These are phyloP conservation scores for Xanthorhoe spadicearia DNA, from an alignment of 2,888 invertebrate species.

Conservation along the genomic window DNA sequence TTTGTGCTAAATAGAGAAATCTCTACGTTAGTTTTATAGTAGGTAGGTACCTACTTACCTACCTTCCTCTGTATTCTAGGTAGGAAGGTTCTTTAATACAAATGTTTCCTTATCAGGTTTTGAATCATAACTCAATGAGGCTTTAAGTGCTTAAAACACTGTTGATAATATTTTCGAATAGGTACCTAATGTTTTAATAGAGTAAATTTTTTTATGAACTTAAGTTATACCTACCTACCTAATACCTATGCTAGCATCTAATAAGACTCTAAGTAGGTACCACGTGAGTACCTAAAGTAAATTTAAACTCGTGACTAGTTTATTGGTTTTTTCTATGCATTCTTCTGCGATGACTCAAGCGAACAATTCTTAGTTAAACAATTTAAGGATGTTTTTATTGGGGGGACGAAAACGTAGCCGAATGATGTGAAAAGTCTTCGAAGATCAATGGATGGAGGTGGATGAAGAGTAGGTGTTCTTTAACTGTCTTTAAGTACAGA, in stretches of 20 bases:
- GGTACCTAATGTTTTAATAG: too few species aligned
- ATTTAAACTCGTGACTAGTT: slow-evolving; percentile 18
- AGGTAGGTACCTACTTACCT: too few species aligned
- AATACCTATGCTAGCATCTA: neutral
- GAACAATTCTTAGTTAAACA: slow-evolving; percentile 16
- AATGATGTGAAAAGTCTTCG: too few species aligned
- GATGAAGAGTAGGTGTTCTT: too few species aligned
- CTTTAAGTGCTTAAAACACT: neutral
- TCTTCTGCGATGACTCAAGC: slow-evolving; percentile 30
- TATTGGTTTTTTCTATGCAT: slow-evolving; percentile 19
- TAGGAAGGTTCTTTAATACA: slow-evolving; percentile 4
- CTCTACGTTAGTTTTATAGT: neutral
- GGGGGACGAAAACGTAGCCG: too few species aligned
- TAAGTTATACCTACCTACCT: neutral
- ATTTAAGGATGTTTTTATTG: too few species aligned
- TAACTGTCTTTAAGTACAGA: too few species aligned
- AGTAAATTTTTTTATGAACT: too few species aligned
- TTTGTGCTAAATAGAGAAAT: neutral
- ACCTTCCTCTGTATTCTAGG: neutral
- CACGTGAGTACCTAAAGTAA: slow-evolving; percentile 4
- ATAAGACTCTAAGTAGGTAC: neutral
- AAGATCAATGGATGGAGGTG: too few species aligned
- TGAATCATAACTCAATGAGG: slow-evolving; percentile 18
- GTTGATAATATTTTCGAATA: neutral
- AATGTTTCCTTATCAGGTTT: slow-evolving; percentile 26